Percentiles rank a stretch among this genome's conserved stretches.
Conservation (phyloP, 1,140 invertebrate species). For the Mya arenaria region DNA sequence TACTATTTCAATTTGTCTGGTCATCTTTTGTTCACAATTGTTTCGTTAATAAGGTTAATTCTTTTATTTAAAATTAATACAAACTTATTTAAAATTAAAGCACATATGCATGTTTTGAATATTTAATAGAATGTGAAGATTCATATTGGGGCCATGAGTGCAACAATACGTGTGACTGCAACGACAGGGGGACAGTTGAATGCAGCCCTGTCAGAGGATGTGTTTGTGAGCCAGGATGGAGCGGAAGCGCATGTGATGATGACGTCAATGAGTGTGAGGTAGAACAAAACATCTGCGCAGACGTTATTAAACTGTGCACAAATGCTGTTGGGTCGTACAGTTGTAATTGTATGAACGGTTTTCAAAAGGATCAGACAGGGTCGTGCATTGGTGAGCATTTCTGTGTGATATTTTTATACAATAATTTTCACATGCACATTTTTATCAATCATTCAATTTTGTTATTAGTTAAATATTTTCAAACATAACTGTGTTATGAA, state of each 20-base stretch:
- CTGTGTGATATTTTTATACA: too few relatives aligned
- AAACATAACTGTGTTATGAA: too few relatives aligned
- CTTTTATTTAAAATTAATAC: too few relatives aligned
- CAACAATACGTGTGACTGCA: constrained; percentile 55
- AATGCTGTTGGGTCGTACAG: constrained; percentile 53
- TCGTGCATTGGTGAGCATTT: too few relatives aligned
- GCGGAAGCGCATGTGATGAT: constrained; percentile 57
- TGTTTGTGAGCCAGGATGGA: constrained; percentile 64
- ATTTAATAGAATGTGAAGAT: constrained; percentile 52
- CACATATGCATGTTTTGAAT: background rate
- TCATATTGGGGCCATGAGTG: constrained; percentile 59
- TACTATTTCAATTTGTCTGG: too few relatives aligned
- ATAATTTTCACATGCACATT: too few relatives aligned
- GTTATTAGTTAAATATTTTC: too few relatives aligned
- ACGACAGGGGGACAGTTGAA: constrained; percentile 3
- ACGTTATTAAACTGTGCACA: constrained; percentile 23
- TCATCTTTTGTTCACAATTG: too few relatives aligned
- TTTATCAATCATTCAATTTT: too few relatives aligned
- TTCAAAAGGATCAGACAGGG: too few relatives aligned
- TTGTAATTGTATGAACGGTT: constrained; percentile 55
- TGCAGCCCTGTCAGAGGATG: constrained; percentile 60
- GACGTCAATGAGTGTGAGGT: constrained; percentile 63
- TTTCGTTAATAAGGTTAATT: too few relatives aligned
- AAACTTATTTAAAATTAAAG: too few relatives aligned
- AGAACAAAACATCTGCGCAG: constrained; percentile 5